phyloP scores from a whole-genome alignment of 2,113 vertebrate genomes.

The Gallinago undulata region DNA sequence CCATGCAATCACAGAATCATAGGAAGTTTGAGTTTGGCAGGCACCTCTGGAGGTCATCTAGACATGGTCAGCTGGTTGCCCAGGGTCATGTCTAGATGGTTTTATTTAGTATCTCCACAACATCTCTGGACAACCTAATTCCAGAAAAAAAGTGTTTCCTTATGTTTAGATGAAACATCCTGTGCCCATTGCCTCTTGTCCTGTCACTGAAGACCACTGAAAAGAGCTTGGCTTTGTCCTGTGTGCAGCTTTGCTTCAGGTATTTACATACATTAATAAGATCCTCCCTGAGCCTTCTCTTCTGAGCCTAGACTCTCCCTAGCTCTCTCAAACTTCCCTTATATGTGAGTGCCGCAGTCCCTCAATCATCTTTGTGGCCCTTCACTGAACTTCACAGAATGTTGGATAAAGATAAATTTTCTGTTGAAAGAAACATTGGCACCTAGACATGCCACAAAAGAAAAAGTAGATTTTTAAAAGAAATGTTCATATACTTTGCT shows the following conservation, averaged over 20 bases:
- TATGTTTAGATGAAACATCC: neutral
- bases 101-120: neutral
- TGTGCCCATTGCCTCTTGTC: neutral
- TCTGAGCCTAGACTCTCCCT: accelerated
- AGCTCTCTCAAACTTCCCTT: neutral
- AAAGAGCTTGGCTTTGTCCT: neutral
- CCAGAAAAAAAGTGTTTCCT: neutral
- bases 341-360: neutral
- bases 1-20: neutral
- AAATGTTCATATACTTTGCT: neutral
- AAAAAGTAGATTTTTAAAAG: neutral
- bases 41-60: neutral
- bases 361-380: neutral
- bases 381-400: neutral
- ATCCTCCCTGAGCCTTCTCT: neutral
- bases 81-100: neutral
- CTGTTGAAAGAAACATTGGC: neutral
- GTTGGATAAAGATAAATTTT: neutral
- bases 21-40: neutral
- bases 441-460: neutral
- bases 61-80: neutral
- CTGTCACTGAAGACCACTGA: neutral
- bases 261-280: neutral
- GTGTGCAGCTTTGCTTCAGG: neutral
- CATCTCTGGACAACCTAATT: neutral